phyloP scores from a whole-genome alignment of 2,797 vertebrate species.

The Carduelis carduelis region DNA sequence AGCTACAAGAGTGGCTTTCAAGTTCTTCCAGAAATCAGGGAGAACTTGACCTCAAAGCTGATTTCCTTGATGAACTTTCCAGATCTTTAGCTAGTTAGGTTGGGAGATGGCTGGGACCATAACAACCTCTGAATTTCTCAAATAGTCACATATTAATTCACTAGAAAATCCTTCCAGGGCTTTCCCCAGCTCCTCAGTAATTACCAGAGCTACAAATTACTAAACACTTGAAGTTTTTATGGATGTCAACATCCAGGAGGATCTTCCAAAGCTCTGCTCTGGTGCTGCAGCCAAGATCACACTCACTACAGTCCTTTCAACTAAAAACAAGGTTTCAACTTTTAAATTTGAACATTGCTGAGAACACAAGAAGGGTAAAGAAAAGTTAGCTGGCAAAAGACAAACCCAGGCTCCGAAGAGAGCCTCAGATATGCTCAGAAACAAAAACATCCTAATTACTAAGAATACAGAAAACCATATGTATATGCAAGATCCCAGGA shows the following conservation, averaged over 20 bases:
- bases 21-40: background rate
- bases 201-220: background rate
- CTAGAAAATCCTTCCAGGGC: background rate
- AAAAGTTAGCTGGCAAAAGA: background rate
- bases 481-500: background rate
- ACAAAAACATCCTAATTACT: conserved; percentile 33
- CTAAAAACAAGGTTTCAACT: background rate
- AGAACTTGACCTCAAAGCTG: background rate
- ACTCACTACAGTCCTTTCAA: background rate
- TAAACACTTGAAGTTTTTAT: background rate
- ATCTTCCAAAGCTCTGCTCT: background rate
- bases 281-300: background rate
- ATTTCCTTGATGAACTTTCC: background rate
- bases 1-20: background rate
- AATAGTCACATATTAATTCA: background rate
- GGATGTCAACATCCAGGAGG: background rate
- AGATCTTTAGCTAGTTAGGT: background rate
- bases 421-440: background rate
- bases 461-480: conserved; percentile 11
- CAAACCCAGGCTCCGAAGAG: background rate
- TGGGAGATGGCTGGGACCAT: background rate
- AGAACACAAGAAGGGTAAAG: background rate
- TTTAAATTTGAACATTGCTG: background rate
- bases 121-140: background rate
- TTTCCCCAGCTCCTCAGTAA: background rate